Evolutionary conservation across 2,888 invertebrate genomes (phyloP), one percentile per base, ranked within the genome.

Genomic region (Aleiodes leptofemur): DNA sequence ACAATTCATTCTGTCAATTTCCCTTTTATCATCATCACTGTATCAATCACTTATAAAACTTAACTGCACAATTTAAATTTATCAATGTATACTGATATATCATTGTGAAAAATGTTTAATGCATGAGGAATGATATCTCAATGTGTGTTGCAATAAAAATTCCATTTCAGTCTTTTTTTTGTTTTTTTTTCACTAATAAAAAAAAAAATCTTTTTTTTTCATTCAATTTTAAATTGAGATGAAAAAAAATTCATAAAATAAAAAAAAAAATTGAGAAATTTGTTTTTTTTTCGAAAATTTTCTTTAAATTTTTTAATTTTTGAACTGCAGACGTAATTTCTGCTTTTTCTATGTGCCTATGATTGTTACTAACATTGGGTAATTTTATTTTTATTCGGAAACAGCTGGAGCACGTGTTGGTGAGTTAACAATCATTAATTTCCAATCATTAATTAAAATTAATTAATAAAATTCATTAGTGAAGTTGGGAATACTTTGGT

Each of bases 321-420:
- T 38, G 14, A 73, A 57, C 38, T 69, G 31, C 55, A 50, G 29
- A 68, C 64, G 56, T 50, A 66, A 29, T 50, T 76, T 75, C 76
- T 69, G 64, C 68, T 34, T 76, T 75, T 78, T 76, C 72, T 69
- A 78, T 79, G 78, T 78, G 50, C 61, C 57, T 71, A 55, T 55
- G 34, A 73, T 38, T 70, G 77, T 76, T 81, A 86, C 83, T 86
- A 87, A 87, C 82, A 69, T 82, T 56, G 73, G 57, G 66, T 85
- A 83, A 86, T 84, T 86, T 88, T 88, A 80, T 88, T 73, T 75
- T 78, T 78, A 81, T 84, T 83, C 80, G 84, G 84, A 81, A 82
- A 84, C 86, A 86, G 86, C 87, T 82, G 90, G 90, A 88, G 90
- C 90, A 83, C 89, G 90, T 81, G 89, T 90, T 69, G 90, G 90